These are phyloP conservation scores for Schrankia costaestrigalis DNA, from an alignment of 2,888 invertebrate species.

Conservation along the genomic window DNA sequence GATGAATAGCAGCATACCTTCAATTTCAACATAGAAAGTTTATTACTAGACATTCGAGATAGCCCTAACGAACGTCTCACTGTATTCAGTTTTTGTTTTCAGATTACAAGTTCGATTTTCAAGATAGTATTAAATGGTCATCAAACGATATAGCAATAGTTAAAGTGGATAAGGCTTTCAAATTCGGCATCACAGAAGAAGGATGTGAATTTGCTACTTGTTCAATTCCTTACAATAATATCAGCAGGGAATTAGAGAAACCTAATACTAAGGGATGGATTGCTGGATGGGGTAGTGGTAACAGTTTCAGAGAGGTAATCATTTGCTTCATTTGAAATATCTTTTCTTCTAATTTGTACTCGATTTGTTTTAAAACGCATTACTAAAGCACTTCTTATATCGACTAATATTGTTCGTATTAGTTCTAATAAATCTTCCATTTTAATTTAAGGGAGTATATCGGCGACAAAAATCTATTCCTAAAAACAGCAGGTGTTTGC, in stretches of 20 bases:
- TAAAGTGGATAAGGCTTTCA: conserved; percentile 67
- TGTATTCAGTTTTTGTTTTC: background rate
- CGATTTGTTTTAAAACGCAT: too few species aligned
- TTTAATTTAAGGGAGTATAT: conserved; percentile 58
- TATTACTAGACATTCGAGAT: too few species aligned
- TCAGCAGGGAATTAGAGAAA: conserved; percentile 66
- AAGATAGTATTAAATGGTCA: conserved; percentile 75
- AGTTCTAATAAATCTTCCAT: background rate
- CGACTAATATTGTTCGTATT: too few species aligned
- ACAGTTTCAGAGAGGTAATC: conserved; percentile 67
- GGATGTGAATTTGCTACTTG: conserved; percentile 63
- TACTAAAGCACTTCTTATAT: too few species aligned
- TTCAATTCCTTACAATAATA: conserved; percentile 59
- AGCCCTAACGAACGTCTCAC: too few species aligned
- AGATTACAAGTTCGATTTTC: conserved; percentile 76
- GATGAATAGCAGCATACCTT: too few species aligned
- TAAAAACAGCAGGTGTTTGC: conserved; percentile 59
- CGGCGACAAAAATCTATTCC: conserved; percentile 55
- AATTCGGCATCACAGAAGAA: conserved; percentile 57
- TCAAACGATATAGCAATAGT: conserved; percentile 74
- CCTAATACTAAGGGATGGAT: conserved; percentile 68
- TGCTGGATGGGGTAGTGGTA: conserved; percentile 72
- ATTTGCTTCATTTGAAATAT: background rate
- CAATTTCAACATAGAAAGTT: too few species aligned
- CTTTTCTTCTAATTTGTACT: background rate